These are phyloP conservation scores for Phasia obesa DNA, from an alignment of 2,888 invertebrate genomes.

Conservation along the genomic window DNA sequence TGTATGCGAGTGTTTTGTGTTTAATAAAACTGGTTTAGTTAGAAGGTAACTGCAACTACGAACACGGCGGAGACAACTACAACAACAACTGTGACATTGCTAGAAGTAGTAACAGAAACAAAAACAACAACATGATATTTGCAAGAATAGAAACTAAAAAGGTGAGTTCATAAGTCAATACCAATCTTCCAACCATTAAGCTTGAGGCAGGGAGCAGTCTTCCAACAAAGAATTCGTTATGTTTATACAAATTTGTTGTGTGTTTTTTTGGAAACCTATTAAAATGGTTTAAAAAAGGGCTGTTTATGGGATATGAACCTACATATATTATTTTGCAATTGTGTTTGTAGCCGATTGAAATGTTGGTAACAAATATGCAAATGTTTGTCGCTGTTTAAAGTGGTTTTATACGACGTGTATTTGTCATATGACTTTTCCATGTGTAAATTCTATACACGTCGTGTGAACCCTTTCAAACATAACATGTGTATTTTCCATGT, in stretches of 20 bases:
- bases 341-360: no score
- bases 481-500: no score
- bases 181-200: constrained; percentile 45
- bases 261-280: background rate
- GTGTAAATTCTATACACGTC: no score
- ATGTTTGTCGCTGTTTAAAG: no score
- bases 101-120: constrained; percentile 50
- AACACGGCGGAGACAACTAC: constrained; percentile 33
- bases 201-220: constrained; percentile 24
- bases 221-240: constrained; percentile 13
- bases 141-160: constrained; percentile 46
- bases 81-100: constrained; percentile 40
- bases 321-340: no score
- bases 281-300: no score
- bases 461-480: no score
- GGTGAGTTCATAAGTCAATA: constrained; percentile 67
- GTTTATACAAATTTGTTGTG: background rate
- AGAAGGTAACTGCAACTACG: constrained; percentile 58
- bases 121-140: constrained; percentile 46
- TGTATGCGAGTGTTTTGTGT: constrained; percentile 51
- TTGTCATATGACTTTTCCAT: no score
- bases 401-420: no score
- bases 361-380: no score
- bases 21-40: constrained; percentile 72
- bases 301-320: no score